Base-by-base conservation (phyloP, 2,888 invertebrate species). In the Crocallis elinguaria region DNA sequence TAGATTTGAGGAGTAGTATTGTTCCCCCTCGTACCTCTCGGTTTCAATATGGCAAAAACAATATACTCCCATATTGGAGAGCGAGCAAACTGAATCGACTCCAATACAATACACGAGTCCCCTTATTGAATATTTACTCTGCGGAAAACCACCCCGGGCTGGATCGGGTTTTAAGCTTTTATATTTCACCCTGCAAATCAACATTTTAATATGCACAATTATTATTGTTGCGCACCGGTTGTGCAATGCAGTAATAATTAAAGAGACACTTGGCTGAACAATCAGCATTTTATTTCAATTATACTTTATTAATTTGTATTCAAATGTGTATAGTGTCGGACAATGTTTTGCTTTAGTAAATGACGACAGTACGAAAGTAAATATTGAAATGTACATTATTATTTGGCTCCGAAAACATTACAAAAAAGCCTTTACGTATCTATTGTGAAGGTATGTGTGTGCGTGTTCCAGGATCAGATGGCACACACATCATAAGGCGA, bases 61-160 rank as follows among this genome's bases (percentile, higher is more conserved):
- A 86, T 84, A 86, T 84, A 82, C 81, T 73, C 72, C 64, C 77
- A 75, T 84, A 86, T 86, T 86, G 85, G 83, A 76, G 71, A 79
- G 69, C 66, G 79, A 82, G 71, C 80, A 83, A 84, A 86, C 83
- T 75, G 75, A 74, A 77, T 75, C 71, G 73, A 72, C 62, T 72
- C 75, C 79, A 79, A 76, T 76, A 75, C 82, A 81, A 82, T 80
- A 79, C 78, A 69, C 67, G 64, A 66, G 66, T 71, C 60, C 75
- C 75, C 75, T 79, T 87, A 85, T 85, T 86, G 80, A 81, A 85
- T 84, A 82, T 86, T 86, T 85, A 79, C 77, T 72, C 66, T 69
- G 63, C 57, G 66, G 75, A 56, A 62, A 64, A 64, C 67, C 70
- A 50, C 64, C 44, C 64, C 63, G 64, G 50, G 58, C 58, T 42